These are phyloP conservation scores for Poecilia gillii DNA, from an alignment of 2,797 vertebrate genomes.

Conservation along the genomic window DNA sequence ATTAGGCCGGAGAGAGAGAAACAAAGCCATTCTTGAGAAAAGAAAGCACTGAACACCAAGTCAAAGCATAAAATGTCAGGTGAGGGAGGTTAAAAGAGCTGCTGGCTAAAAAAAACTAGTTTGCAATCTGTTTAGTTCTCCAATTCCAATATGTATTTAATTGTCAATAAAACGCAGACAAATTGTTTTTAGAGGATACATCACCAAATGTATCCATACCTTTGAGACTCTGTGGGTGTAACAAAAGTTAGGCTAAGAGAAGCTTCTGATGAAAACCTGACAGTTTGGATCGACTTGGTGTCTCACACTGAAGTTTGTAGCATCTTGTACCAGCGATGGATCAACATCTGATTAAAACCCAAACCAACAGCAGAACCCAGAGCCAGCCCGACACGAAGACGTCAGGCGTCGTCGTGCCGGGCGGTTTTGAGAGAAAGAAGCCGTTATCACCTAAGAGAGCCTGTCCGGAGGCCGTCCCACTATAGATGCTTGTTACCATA, in stretches of 20 bases:
- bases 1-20: conserved; percentile 70
- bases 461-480: conserved; percentile 79
- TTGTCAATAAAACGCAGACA: not conserved
- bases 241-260: not conserved
- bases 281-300: conserved; percentile 63
- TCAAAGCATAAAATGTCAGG: conserved; percentile 39
- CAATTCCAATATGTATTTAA: not conserved
- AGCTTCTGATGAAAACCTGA: conserved; percentile 13
- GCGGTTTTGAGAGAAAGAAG: conserved; percentile 33
- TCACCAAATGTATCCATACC: conserved; percentile 4
- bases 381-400: conserved; percentile 5
- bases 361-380: conserved; percentile 48
- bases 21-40: conserved; percentile 62
- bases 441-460: conserved; percentile 61
- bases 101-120: not conserved
- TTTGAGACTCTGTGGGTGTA: not conserved
- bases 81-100: conserved; percentile 3
- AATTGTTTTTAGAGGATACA: not conserved
- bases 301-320: conserved; percentile 69
- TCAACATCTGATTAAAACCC: conserved; percentile 73
- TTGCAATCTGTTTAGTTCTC: conserved; percentile 1
- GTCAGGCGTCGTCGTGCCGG: not conserved
- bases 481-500: conserved; percentile 81
- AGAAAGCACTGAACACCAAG: conserved; percentile 67
- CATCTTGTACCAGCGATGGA: conserved; percentile 82